A percentile compares a stretch with the other conserved stretches of the same genome.
Conservation (phyloP, 2,797 vertebrate species). For the Schizothorax lantsangensis region DNA sequence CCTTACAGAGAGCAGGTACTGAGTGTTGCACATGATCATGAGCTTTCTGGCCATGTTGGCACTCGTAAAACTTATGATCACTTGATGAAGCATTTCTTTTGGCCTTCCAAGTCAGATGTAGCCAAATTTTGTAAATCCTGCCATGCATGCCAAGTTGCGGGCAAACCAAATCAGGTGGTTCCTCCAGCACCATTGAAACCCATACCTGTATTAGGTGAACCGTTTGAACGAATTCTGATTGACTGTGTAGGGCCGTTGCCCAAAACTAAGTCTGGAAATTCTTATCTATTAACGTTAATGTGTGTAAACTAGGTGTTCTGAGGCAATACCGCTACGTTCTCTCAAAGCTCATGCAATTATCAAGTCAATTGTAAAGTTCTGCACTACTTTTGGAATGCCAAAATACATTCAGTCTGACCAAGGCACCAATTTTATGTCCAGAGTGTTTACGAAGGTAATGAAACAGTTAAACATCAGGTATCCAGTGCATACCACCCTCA, state of each 20-base stretch:
- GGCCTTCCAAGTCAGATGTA: background rate
- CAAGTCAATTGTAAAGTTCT: too few species aligned
- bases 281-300: too few species aligned
- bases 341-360: too few species aligned
- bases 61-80: background rate
- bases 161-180: background rate
- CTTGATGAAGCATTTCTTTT: background rate
- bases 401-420: background rate
- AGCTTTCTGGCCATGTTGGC: background rate
- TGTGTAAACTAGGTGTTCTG: too few species aligned
- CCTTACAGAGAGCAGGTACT: background rate
- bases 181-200: too few species aligned
- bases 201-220: too few species aligned
- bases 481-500: background rate
- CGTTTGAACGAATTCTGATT: too few species aligned
- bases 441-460: background rate
- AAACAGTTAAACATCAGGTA: background rate
- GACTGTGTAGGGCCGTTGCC: too few species aligned
- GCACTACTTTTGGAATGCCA: background rate
- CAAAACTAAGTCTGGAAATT: too few species aligned
- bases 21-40: background rate
- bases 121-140: background rate
- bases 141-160: background rate
- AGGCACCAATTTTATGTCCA: background rate
- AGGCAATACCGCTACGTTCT: too few species aligned